These are phyloP conservation scores for Mormyrus proboscirostris DNA, from an alignment of 2,797 vertebrate species.

Conservation along the genomic window DNA sequence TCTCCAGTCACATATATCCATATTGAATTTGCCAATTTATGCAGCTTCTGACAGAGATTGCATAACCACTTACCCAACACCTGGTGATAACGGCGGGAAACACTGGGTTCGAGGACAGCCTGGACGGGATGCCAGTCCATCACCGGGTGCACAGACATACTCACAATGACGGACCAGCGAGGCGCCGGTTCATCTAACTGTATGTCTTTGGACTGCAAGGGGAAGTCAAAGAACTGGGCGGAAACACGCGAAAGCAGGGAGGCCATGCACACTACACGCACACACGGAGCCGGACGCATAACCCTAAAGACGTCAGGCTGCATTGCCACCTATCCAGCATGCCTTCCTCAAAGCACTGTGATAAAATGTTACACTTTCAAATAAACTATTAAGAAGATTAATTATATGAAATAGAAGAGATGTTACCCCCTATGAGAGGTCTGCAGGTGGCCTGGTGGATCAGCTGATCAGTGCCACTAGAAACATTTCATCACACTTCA, in stretches of 20 bases:
- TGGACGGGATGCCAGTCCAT: not conserved
- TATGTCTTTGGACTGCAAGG: not conserved
- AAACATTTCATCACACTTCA: not conserved
- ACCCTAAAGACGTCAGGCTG: not conserved
- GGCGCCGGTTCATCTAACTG: not conserved
- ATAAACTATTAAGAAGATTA: not conserved
- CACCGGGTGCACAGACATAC: not conserved
- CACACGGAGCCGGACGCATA: not conserved
- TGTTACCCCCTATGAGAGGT: not conserved
- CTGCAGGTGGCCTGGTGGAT: not conserved
- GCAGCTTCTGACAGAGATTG: not conserved
- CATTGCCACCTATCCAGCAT: not conserved
- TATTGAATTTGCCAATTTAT: not conserved
- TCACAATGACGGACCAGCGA: not conserved
- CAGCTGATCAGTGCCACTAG: not conserved
- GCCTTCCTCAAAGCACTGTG: not conserved
- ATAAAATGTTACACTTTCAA: not conserved
- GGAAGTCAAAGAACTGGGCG: not conserved
- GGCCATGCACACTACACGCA: not conserved
- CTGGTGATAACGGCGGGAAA: not conserved
- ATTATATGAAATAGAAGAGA: not conserved
- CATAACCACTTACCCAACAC: not conserved
- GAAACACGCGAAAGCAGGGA: not conserved
- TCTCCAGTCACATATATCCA: not conserved
- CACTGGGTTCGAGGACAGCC: not conserved